Conservation (phyloP, 1,140 invertebrate species). For the Drosophila sproati region DNA sequence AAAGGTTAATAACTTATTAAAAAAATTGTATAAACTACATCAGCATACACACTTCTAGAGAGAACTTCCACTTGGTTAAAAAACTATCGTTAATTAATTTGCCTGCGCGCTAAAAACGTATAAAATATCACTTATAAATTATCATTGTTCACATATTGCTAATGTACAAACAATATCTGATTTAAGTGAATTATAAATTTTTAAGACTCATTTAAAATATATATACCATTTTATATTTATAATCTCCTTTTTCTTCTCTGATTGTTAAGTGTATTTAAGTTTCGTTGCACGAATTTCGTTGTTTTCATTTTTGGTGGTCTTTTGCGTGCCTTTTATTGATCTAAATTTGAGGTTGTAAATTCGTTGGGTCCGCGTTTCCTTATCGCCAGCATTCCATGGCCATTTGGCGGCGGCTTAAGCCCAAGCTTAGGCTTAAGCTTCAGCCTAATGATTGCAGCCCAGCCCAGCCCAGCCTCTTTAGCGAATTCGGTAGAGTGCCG, state of each 20-base stretch:
- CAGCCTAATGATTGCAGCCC: conserved; percentile 47
- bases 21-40: background rate
- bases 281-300: background rate
- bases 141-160: no score
- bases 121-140: no score
- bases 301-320: conserved; percentile 22
- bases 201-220: no score
- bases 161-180: no score
- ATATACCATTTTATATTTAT: no score
- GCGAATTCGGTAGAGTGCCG: conserved; percentile 28
- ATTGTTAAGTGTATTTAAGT: no score
- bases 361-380: conserved; percentile 57
- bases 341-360: conserved; percentile 73
- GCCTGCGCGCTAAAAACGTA: no score
- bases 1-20: background rate
- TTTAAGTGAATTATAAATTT: no score
- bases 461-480: conserved; percentile 37
- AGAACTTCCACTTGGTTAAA: background rate
- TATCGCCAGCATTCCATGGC: conserved; percentile 62
- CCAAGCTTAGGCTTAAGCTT: conserved; percentile 9
- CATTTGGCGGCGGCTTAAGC: conserved; percentile 1
- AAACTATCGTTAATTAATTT: background rate
- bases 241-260: background rate
- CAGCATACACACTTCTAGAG: background rate
- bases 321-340: conserved; percentile 69